Evolutionary conservation across 2,797 vertebrate species (phyloP), one percentile per base, ranked within the genome.

Genomic region (Coregonus suidteri): DNA sequence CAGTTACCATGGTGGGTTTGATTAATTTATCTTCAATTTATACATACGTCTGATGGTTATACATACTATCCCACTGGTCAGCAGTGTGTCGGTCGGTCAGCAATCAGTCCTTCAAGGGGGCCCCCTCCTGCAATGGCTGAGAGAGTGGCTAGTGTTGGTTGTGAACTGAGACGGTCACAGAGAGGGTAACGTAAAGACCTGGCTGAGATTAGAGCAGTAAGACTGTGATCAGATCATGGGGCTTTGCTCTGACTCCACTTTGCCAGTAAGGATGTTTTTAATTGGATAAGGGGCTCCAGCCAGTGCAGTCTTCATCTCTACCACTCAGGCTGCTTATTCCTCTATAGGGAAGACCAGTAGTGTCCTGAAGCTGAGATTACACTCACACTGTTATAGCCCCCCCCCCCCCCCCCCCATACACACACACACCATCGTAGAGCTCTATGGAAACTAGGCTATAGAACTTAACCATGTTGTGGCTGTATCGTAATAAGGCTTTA

Each of bases 251-350:
- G 62, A 83, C 91, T 91, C 89, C 88, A 84, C 90, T 88, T 81
- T 85, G 80, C 86, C 84, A 83, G 59, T 6, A 6, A 62, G 82
- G 79, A 76, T 84, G 11, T 25, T 76, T 88, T 88, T 92, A 90
- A 91, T 91, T 87, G 90, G 86, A 89, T 91, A 82, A 87, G 84
- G 85, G 77, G 79, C 79, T 87, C 67, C 75, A 84, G 88, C 82
- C 81, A 82, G 80, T 76, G 59, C 59, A 84, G n/a, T 37, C 82
- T 83, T 86, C 84, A 85, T 82, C 31, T 78, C 71, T 81, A 79
- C 83, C 78, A 88, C 76, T 87, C 52, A 14, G 52, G 13, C 52
- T 54, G 15, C 13, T 54, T 4, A 54, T n/a, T 56, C 41, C 4
- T 16, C 54, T 56, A 18, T 4, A 16, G 54, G 16, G 3, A 18